These are phyloP conservation scores for Lucinisca nassula DNA, from an alignment of 2,888 invertebrate species.

Conservation along the genomic window DNA sequence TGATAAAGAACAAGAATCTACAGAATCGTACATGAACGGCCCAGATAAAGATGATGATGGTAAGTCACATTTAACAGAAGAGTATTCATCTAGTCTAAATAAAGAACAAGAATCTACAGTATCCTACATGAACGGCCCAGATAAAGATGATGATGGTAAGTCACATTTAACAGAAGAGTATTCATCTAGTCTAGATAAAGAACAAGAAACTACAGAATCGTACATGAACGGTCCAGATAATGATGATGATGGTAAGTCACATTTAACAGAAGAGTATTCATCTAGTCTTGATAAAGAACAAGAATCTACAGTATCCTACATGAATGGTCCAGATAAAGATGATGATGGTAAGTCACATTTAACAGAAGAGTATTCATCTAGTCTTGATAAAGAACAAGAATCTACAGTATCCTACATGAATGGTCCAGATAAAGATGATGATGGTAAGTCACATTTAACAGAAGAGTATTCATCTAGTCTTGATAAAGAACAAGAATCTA, in stretches of 20 bases:
- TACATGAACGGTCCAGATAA: conserved; percentile 56
- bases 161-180: conserved; percentile 90
- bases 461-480: conserved; percentile 80
- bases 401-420: conserved; percentile 34
- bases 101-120: conserved; percentile 1
- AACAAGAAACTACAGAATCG: conserved; percentile 7
- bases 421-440: conserved; percentile 71
- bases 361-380: conserved; percentile 88
- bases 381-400: conserved; percentile 51
- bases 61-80: conserved; percentile 90
- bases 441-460: conserved; percentile 90
- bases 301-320: conserved; percentile 10
- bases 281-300: conserved; percentile 50
- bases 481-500: conserved; percentile 32
- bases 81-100: conserved; percentile 66
- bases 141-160: conserved; percentile 77
- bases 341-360: conserved; percentile 89
- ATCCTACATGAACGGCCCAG: conserved; percentile 51
- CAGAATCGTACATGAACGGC: conserved; percentile 45
- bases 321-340: conserved; percentile 64
- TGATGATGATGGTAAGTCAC: conserved; percentile 84
- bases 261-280: conserved; percentile 90
- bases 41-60: conserved; percentile 76
- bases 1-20: conserved; percentile 32
- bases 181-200: conserved; percentile 49